Evolutionary conservation across 2,113 vertebrate species (phyloP).

Genomic region (Galbula dea): DNA sequence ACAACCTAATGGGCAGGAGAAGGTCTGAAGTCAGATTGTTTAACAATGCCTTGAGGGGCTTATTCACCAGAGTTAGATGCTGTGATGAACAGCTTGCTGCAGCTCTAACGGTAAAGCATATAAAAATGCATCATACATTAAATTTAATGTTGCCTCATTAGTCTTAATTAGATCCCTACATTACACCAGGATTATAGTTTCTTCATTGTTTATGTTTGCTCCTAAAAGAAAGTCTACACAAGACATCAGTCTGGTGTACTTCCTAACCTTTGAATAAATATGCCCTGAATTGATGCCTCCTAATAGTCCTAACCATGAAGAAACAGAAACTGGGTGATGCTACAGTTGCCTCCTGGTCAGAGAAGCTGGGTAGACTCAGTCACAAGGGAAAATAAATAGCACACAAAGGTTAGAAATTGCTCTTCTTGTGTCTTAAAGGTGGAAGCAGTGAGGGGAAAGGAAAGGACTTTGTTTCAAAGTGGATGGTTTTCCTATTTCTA

Average conservation of each 20-base stretch:
- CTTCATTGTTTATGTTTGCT: slow-evolving; percentile 71
- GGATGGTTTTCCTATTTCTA: not conserved
- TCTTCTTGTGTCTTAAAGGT: not conserved
- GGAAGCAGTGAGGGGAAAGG: not conserved
- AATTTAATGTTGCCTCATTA: slow-evolving; percentile 81
- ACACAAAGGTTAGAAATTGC: slow-evolving; percentile 29
- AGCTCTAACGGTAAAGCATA: slow-evolving; percentile 73
- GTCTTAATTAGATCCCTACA: slow-evolving; percentile 80
- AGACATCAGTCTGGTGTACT: slow-evolving; percentile 57
- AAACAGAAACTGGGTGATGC: not conserved
- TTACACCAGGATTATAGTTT: slow-evolving; percentile 74
- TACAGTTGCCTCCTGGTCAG: not conserved
- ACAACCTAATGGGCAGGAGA: slow-evolving; percentile 23
- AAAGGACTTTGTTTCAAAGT: not conserved
- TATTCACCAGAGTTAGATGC: slow-evolving; percentile 65
- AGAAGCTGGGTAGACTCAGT: not conserved
- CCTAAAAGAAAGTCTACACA: slow-evolving; percentile 65
- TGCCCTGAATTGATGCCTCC: not conserved
- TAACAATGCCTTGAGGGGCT: slow-evolving; percentile 65
- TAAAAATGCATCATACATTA: slow-evolving; percentile 80
- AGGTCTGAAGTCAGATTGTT: slow-evolving; percentile 27
- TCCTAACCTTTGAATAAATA: slow-evolving; percentile 67
- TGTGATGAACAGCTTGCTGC: slow-evolving; percentile 74
- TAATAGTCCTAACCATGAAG: not conserved
- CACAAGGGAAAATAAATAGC: too few species aligned